A percentile compares a stretch with the other conserved stretches of the same genome.
phyloP scores from a whole-genome alignment of 1,140 invertebrate species.

The Eupristina koningsbergeri region DNA sequence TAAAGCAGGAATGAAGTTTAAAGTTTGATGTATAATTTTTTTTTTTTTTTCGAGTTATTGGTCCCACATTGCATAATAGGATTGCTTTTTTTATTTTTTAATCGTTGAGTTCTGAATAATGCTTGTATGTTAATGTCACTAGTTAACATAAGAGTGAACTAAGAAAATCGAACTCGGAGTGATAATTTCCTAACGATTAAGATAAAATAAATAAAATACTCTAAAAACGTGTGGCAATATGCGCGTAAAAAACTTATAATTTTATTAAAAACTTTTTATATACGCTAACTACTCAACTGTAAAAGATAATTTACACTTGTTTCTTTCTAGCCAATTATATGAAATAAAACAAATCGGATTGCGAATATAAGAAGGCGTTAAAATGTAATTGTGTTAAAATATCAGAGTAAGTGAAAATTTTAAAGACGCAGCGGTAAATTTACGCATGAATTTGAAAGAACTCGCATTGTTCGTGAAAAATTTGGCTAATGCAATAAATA shows the following conservation, averaged over 20 bases:
- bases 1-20: constrained; percentile 36
- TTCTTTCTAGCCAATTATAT: constrained; percentile 49
- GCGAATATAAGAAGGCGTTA: not conserved
- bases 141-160: constrained; percentile 32
- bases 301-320: constrained; percentile 53
- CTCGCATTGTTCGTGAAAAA: not conserved
- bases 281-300: constrained; percentile 52
- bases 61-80: constrained; percentile 40
- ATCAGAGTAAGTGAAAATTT: not conserved
- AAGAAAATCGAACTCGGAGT: constrained; percentile 26
- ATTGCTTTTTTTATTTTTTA: constrained; percentile 22
- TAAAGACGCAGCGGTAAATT: not conserved
- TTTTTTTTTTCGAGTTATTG: constrained; percentile 39
- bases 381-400: not conserved
- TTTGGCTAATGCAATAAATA: not conserved
- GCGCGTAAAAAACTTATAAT: constrained; percentile 52
- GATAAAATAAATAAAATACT: constrained; percentile 57
- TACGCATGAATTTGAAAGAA: no score
- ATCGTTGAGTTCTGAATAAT: constrained; percentile 23
- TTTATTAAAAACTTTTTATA: constrained; percentile 52
- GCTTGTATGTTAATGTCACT: constrained; percentile 15
- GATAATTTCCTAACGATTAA: constrained; percentile 49
- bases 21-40: not conserved
- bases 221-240: constrained; percentile 52
- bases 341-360: constrained; percentile 29